A percentile compares a stretch with the other conserved stretches of the same genome.
phyloP scores from a whole-genome alignment of 2,888 invertebrate genomes.

The Caenorhabditis sp. region DNA sequence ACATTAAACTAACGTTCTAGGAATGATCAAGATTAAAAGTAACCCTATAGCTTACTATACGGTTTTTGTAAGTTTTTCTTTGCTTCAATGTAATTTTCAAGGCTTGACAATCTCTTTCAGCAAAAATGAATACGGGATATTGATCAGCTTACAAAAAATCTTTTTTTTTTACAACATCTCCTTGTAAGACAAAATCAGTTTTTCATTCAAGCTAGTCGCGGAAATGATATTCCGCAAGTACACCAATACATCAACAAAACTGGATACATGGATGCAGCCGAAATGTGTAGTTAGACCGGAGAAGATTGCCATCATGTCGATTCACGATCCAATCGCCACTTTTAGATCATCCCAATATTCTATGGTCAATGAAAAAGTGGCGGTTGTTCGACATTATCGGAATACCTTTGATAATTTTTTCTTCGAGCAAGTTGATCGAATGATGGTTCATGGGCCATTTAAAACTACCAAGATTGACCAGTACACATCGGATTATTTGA shows the following conservation, averaged over 20 bases:
- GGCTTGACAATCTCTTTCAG: too few relatives aligned
- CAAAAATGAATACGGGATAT: too few relatives aligned
- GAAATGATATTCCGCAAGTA: conserved; percentile 8
- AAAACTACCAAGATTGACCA: background rate
- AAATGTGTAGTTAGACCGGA: conserved; percentile 18
- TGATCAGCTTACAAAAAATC: too few relatives aligned
- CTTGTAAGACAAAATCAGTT: too few relatives aligned
- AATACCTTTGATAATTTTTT: background rate
- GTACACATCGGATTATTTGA: conserved; percentile 7
- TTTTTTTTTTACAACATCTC: too few relatives aligned
- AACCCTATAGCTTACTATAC: too few relatives aligned
- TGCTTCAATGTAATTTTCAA: too few relatives aligned
- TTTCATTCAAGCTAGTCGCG: conserved; percentile 6
- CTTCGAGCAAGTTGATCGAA: background rate
- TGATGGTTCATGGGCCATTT: background rate
- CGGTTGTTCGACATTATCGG: conserved; percentile 11
- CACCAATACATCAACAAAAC: background rate
- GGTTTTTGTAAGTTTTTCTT: too few relatives aligned
- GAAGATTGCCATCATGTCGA: background rate
- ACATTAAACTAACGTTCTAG: too few relatives aligned
- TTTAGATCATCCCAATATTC: background rate
- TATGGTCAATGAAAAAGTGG: background rate
- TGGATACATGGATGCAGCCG: background rate
- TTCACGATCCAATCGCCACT: conserved; percentile 3
- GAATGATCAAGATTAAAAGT: too few relatives aligned